Conservation (phyloP, 1,140 invertebrate species). For the Metopolophium dirhodum region DNA sequence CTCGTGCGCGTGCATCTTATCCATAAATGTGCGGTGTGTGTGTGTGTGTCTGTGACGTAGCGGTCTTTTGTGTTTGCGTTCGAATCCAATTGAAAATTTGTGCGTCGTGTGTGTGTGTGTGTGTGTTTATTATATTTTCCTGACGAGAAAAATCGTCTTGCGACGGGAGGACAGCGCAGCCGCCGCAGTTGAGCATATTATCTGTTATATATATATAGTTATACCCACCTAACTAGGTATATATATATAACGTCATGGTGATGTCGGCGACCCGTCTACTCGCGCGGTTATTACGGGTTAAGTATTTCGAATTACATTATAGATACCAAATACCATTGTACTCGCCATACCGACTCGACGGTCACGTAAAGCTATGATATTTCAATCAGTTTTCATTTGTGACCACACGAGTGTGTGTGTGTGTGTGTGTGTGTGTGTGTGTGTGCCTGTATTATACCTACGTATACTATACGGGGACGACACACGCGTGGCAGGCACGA, state of each 20-base stretch:
- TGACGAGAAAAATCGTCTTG: not conserved
- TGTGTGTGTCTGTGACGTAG: not conserved
- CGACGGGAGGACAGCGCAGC: not conserved
- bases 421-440: not conserved
- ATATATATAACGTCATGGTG: not conserved
- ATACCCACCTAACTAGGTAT: not conserved
- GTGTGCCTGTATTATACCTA: no score
- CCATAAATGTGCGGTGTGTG: not conserved
- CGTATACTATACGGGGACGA: not conserved
- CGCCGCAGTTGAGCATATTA: not conserved
- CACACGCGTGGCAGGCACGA: constrained; percentile 47
- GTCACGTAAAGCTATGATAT: constrained; percentile 39
- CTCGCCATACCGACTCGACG: not conserved
- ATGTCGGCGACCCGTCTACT: not conserved
- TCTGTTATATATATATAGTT: not conserved
- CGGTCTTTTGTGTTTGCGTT: not conserved
- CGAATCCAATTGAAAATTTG: constrained; percentile 3
- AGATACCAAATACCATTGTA: not conserved
- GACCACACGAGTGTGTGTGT: not conserved
- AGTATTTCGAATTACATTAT: constrained; percentile 34
- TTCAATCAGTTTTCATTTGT: constrained; percentile 44
- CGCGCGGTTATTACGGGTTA: constrained; percentile 32
- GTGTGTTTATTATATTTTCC: not conserved
- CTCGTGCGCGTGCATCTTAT: not conserved
- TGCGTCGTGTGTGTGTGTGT: not conserved